Base-by-base conservation (phyloP, 2,797 vertebrate species). In the Alfaro cultratus region DNA sequence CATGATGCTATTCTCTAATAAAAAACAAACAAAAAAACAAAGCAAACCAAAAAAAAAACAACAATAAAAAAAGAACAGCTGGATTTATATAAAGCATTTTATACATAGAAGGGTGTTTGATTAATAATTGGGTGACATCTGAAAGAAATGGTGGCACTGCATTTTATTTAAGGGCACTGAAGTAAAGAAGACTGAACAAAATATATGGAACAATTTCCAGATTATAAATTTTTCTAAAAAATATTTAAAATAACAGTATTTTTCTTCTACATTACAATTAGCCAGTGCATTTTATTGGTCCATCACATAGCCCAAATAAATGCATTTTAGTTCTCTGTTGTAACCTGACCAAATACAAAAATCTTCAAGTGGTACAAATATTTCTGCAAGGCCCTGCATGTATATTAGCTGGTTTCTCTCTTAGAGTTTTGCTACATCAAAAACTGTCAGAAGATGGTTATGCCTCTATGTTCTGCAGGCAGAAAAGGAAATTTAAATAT, bases 331-430 rank as follows among this genome's bases (percentile, higher is more conserved):
- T 64, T 67, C 10, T 21, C 15, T 39, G 31, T 11, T 67, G 34
- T 10, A 67, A 67, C 34, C 62, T 39, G 62, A 67, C 34, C 34
- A 67, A 67, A 39, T 39, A 10, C 34, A 11, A 41, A 68, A 41
- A 41, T 41, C 21, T 41, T 41, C 36, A 68, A 68, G 64, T 2
- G 4, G 10, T 13, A 41, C 4, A 23, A 68, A 68, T 12, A 67
- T 39, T 67, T 67, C 36, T 67, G 34, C 57, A 94, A 95, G 94
- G 94, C 94, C 93, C 46, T 51, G 46, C 86, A 73, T 82, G 80
- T 75, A 82, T 80, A 82, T 85, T 80, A 81, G 75, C 79, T 85
- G 80, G 82, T 82, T 75, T 86, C 36, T 87, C 80, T 90, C 90
- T 87, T 79, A 26, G 5, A 74, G 86, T 80, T 82, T 85, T 57